phyloP scores from a whole-genome alignment of 2,113 vertebrate species.

The Paradoxurus hermaphroditus region DNA sequence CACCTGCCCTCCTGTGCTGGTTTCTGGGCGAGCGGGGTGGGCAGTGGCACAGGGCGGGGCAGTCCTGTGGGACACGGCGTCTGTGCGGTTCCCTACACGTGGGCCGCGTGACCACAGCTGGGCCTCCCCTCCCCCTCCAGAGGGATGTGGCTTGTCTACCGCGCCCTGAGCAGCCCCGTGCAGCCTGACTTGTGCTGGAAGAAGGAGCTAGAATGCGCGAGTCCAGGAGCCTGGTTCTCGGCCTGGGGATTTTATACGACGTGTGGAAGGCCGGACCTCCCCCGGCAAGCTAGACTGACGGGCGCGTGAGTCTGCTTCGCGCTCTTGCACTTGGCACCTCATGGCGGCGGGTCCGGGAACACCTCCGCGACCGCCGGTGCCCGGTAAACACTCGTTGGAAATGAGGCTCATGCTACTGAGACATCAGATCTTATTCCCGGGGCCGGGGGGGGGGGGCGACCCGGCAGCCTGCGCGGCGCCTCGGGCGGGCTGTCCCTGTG shows the following conservation, averaged over 20 bases:
- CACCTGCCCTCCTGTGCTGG: background rate
- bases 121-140: background rate
- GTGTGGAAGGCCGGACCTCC: background rate
- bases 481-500: background rate
- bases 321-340: background rate
- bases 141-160: background rate
- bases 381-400: background rate
- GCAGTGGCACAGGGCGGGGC: accelerated
- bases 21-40: background rate
- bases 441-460: too few species aligned
- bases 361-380: background rate
- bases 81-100: too few species aligned
- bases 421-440: background rate
- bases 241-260: accelerated
- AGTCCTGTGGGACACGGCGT: accelerated
- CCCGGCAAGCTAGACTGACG: background rate
- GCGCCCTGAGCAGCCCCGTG: background rate
- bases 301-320: background rate
- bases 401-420: accelerated
- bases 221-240: background rate
- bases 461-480: background rate
- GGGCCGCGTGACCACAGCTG: accelerated
- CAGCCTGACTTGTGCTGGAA: background rate
- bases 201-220: background rate
- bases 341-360: background rate